phyloP scores from a whole-genome alignment of 1,140 invertebrate species.

The Plutomurus gul region DNA sequence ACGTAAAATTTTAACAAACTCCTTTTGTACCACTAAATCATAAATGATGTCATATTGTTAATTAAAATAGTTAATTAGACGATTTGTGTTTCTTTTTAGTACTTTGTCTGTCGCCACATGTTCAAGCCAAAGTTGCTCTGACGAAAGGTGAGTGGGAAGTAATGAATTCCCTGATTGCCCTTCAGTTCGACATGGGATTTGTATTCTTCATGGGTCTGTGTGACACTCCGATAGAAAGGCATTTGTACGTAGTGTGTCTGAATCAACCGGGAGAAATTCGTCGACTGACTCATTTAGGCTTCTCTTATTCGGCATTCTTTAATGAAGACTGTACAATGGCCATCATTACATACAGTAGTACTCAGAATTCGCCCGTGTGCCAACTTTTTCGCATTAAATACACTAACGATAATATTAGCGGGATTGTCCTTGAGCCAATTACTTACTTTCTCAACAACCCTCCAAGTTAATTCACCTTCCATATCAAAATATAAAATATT shows the following conservation, averaged over 20 bases:
- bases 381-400: constrained; percentile 75
- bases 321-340: constrained; percentile 75
- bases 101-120: constrained; percentile 20
- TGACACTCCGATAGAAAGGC: constrained; percentile 56
- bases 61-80: not conserved
- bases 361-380: constrained; percentile 77
- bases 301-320: constrained; percentile 52
- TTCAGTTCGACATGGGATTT: constrained; percentile 54
- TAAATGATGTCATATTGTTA: not conserved
- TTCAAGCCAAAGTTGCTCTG: constrained; percentile 53
- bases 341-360: constrained; percentile 87
- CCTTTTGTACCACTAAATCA: not conserved
- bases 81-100: no score
- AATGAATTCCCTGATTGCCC: constrained; percentile 53
- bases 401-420: constrained; percentile 67
- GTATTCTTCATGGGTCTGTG: constrained; percentile 56
- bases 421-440: constrained; percentile 63
- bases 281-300: constrained; percentile 49
- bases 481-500: not conserved
- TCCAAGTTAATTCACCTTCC: constrained; percentile 61
- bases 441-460: constrained; percentile 74
- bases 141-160: constrained; percentile 58
- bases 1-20: no score
- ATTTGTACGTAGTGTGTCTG: constrained; percentile 56
- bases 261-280: constrained; percentile 41